phyloP scores from a whole-genome alignment of 2,797 vertebrate species.

The Neomorphus geoffroyi region DNA sequence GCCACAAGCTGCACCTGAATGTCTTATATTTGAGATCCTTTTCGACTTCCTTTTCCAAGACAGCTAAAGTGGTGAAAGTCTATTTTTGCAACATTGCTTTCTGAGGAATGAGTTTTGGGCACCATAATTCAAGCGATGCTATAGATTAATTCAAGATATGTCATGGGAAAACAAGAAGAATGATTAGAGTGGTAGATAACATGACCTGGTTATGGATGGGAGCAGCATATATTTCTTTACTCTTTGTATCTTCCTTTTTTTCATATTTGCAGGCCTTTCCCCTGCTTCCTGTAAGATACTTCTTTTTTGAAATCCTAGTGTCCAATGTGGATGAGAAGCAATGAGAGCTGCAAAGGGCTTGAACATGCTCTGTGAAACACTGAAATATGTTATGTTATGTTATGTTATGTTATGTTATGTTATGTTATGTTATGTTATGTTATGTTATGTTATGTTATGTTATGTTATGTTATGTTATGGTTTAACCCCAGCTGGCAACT shows the following conservation, averaged over 20 bases:
- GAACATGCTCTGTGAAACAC: background rate
- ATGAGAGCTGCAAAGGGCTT: background rate
- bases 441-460: too few relatives aligned
- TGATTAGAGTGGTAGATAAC: background rate
- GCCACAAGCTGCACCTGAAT: background rate
- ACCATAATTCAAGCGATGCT: background rate
- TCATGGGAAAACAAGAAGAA: background rate
- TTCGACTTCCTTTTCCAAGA: background rate
- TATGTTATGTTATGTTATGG: too few relatives aligned
- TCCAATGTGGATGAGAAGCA: background rate
- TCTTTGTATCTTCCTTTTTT: background rate
- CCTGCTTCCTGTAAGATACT: background rate
- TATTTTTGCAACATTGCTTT: background rate
- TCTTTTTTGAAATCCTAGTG: background rate
- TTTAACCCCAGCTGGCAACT: too few relatives aligned
- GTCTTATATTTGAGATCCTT: background rate
- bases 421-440: too few relatives aligned
- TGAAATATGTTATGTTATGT: background rate
- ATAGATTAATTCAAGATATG: background rate
- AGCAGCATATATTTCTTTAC: background rate
- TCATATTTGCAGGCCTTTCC: background rate
- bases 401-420: too few relatives aligned
- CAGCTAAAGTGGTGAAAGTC: background rate
- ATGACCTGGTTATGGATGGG: background rate
- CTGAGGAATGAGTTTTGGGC: background rate